Evolutionary conservation across 2,113 vertebrate genomes (phyloP).

Genomic region (Charina bottae): DNA sequence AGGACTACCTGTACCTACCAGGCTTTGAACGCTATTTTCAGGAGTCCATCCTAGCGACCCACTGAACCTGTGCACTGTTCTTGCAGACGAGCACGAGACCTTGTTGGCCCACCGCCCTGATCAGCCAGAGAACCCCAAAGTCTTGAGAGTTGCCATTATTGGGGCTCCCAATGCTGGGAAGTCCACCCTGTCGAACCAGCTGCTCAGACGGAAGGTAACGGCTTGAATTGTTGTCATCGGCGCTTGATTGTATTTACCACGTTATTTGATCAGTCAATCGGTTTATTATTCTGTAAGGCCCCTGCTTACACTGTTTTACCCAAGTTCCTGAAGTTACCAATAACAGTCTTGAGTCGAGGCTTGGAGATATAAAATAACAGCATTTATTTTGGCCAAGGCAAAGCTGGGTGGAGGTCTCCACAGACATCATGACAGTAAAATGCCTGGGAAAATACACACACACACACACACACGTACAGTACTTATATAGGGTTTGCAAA

Average conservation of each 20-base stretch:
- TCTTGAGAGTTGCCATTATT: slow-evolving; percentile 86
- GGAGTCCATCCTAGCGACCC: neutral
- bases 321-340: no score
- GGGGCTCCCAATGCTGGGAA: slow-evolving; percentile 95
- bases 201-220: slow-evolving; percentile 90
- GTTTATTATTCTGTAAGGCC: no score
- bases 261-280: no score
- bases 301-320: no score
- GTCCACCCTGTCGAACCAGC: slow-evolving; percentile 91
- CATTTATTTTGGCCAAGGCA: no score
- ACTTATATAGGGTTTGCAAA: no score
- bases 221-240: neutral
- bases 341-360: no score
- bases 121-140: slow-evolving; percentile 83
- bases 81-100: slow-evolving; percentile 78
- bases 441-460: no score
- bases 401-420: no score
- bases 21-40: neutral
- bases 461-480: no score
- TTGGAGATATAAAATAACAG: no score
- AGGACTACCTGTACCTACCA: neutral
- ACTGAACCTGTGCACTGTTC: neutral
- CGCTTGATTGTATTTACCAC: neutral
- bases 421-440: no score
- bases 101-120: slow-evolving; percentile 78